Conservation (phyloP, 1,140 invertebrate species). For the Tribolium madens region DNA sequence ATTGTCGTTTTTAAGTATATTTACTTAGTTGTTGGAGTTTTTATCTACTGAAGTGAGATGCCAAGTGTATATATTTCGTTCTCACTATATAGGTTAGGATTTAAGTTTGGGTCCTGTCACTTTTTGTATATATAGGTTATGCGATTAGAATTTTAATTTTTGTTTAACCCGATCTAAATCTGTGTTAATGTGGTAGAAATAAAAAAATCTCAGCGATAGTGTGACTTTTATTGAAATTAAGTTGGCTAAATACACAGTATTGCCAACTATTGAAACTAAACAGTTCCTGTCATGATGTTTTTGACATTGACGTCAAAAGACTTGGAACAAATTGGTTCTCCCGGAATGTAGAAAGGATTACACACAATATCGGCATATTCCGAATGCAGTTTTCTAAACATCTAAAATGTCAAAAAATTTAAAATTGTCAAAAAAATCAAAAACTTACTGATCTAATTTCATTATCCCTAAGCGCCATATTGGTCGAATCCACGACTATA, state of each 20-base stretch:
- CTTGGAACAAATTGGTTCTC: constrained; percentile 84
- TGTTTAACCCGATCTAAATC: not conserved
- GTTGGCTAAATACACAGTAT: no score
- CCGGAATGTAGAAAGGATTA: constrained; percentile 95
- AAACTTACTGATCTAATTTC: constrained; percentile 89
- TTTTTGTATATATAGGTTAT: not conserved
- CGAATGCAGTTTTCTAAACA: constrained; percentile 90
- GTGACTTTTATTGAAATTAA: no score
- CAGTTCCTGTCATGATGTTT: constrained; percentile 71
- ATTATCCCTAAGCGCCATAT: constrained; percentile 89
- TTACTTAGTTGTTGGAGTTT: constrained; percentile 6
- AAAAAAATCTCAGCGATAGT: not conserved
- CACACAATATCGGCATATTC: constrained; percentile 93
- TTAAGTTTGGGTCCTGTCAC: not conserved
- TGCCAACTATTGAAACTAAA: constrained; percentile 38
- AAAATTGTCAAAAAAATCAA: constrained; percentile 22
- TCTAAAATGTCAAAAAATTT: constrained; percentile 68
- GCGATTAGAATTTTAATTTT: not conserved
- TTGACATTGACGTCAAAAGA: constrained; percentile 74
- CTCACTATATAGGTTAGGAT: not conserved
- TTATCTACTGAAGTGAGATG: not conserved
- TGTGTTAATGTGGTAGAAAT: constrained; percentile 13
- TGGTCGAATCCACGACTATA: constrained; percentile 92
- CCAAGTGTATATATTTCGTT: not conserved
- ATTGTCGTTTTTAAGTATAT: constrained; percentile 11